These are phyloP conservation scores for Pseudoatta argentina DNA, from an alignment of 1,140 invertebrate species.

Conservation along the genomic window DNA sequence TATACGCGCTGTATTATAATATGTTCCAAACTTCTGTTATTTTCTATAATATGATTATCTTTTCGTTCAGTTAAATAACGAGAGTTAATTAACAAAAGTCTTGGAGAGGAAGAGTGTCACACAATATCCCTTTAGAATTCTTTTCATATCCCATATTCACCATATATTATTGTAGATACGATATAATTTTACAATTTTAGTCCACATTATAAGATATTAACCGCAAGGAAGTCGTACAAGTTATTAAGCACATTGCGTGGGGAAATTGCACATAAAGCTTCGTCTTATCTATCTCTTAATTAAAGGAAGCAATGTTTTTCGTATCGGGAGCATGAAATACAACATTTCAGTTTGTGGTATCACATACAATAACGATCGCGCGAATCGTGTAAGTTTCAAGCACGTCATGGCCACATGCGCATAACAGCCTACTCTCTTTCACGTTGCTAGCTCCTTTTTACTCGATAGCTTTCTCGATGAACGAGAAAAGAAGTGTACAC, in stretches of 20 bases:
- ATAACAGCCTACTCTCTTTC: conserved; percentile 61
- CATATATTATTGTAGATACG: background rate
- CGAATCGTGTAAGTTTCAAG: conserved; percentile 41
- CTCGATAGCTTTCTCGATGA: conserved; percentile 22
- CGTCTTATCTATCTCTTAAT: conserved; percentile 25
- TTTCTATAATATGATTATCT: background rate
- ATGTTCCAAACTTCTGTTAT: background rate
- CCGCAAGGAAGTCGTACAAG: background rate
- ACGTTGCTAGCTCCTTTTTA: conserved; percentile 3
- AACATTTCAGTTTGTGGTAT: conserved; percentile 27
- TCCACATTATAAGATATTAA: background rate
- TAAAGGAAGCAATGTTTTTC: background rate
- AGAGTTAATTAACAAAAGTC: background rate
- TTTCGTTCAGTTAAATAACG: background rate
- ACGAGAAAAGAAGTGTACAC: conserved; percentile 10
- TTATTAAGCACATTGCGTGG: background rate
- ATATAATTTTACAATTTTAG: conserved; percentile 20
- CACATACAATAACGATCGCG: conserved; percentile 10
- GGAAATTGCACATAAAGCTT: conserved; percentile 1
- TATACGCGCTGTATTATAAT: background rate
- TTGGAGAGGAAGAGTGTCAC: conserved; percentile 24
- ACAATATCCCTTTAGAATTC: background rate
- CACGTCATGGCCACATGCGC: conserved; percentile 53
- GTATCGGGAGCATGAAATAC: conserved; percentile 13
- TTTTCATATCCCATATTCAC: background rate